Evolutionary conservation across 1,140 invertebrate species (phyloP), one percentile per base, ranked within the genome.

Genomic region (Trissolcus basalis): DNA sequence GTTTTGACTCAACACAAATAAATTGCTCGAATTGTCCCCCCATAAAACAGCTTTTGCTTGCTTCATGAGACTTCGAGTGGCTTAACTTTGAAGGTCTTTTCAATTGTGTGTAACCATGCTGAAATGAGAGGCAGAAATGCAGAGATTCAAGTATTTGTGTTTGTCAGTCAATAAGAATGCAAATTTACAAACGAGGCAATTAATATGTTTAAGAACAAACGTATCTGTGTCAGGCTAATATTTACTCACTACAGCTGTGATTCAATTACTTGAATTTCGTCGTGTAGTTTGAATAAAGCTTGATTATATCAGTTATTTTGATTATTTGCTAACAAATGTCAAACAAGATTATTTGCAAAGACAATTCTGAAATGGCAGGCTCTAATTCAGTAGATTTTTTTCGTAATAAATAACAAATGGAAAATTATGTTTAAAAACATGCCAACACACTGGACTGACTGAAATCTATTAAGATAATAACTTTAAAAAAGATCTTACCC

Each of bases 201-300:
- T 33, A 45, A 54, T 63, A 55, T 65, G 35, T 65, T 56, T 56
- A 55, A 55, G 9, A 9, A 55, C 51, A 65, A 65, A 65, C 27
- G 55, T 65, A 67, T 53, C 35, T 2, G 13, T 61, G 19, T 50
- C 36, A 10, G 39, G 50, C 36, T 35, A 56, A 67, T 56, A 67
- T 67, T 67, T 27, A 27, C 19, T 27, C 6, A 6, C 19, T 27
- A 27, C 19, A 27, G 19, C 2, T 6, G 1, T 27, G 19, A 27
- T 27, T 27, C 19, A 27, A 27, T 27, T 27, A 27, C 19, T 27
- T 27, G 19, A 27, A 27, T 27, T 27, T 27, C 19, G 19, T 27
- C 19, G 19, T 27, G 19, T 27, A 27, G 19, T 27, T 27, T 1
- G 19, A 27, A 6, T 27, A 27, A 1, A 27, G 6, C 19, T 3